phyloP scores from a whole-genome alignment of 2,797 vertebrate species.

The Etheostoma perlongum region DNA sequence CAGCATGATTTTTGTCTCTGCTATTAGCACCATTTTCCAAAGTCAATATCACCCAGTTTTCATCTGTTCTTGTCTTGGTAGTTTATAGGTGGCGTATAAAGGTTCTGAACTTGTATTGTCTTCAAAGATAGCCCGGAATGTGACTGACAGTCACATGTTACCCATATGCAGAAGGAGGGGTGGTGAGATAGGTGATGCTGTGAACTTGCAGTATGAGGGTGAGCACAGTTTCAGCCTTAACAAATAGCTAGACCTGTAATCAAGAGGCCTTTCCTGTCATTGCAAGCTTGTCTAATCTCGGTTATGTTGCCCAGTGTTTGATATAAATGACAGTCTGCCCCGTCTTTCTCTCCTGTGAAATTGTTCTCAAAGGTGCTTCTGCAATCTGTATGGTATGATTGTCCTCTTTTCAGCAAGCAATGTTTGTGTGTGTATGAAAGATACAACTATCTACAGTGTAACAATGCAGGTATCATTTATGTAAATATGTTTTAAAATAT shows the following conservation, averaged over 20 bases:
- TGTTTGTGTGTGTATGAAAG: slow-evolving; percentile 72
- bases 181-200: slow-evolving; percentile 24
- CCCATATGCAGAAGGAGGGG: slow-evolving; percentile 24
- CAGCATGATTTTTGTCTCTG: slow-evolving; percentile 51
- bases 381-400: slow-evolving; percentile 77
- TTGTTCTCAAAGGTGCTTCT: slow-evolving; percentile 81
- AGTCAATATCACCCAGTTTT: slow-evolving; percentile 22
- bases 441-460: slow-evolving; percentile 77
- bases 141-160: slow-evolving; percentile 25
- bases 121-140: slow-evolving; percentile 27
- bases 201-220: slow-evolving; percentile 42
- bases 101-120: slow-evolving; percentile 29
- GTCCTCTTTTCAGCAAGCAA: slow-evolving; percentile 69
- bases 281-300: slow-evolving; percentile 72
- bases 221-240: slow-evolving; percentile 84
- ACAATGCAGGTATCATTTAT: slow-evolving; percentile 88
- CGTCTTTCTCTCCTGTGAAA: slow-evolving; percentile 49
- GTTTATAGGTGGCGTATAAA: slow-evolving; percentile 17
- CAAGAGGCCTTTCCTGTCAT: slow-evolving; percentile 81
- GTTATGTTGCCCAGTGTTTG: slow-evolving; percentile 59
- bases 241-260: slow-evolving; percentile 73
- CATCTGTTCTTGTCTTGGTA: slow-evolving; percentile 17
- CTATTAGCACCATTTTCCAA: slow-evolving; percentile 21
- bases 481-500: slow-evolving; percentile 99
- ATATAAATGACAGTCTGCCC: slow-evolving; percentile 52